Base-by-base conservation (phyloP, 1,140 invertebrate species). In the Drosophila suzukii region DNA sequence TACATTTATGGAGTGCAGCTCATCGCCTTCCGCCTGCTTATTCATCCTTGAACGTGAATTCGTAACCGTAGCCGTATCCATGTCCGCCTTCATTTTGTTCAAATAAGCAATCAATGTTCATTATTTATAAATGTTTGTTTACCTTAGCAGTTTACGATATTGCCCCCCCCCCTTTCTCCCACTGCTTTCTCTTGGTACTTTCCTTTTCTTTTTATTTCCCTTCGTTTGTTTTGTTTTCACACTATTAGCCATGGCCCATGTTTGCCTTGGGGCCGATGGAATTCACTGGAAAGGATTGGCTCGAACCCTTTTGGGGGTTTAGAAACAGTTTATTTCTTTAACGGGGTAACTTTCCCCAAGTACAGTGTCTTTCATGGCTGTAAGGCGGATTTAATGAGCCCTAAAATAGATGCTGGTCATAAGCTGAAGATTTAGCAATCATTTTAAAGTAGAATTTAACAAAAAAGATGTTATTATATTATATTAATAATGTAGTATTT, bases 51-150 rank as follows among this genome's bases (percentile, higher is more conserved):
- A 59, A 61, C 41, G 32, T 65, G 49, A 32, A 50, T 8, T 3
- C 51, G 34, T 56, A 55, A 17, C 46, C 49, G 17, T 57, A 53
- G 50, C 54, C 58, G 59, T 53, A 38, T 53, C 53, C 32, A 46
- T 83, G 61, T 78, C 39, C 80, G 62, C 68, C 66, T 70, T 74
- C 77, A 60, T 78, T 53, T 75, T 75, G 70, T 66, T 57, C 79
- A 88, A 88, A 85, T 86, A 85, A 85, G 78, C 83, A 86, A 88
- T 86, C 83, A 88, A 82, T 82, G 84, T 88, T 88, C 70, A 88
- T 89, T 88, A 88, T 88, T 88, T 89, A 83, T 88, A 67, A 79
- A 88, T 78, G 72, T 78, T 70, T 88, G 79, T 86, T 88, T 83
- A 77, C 76, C 65, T 77, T 74, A 70, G 50, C 56, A 70, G 79